Percentiles rank a stretch among this genome's conserved stretches.
Conservation (phyloP, 2,797 vertebrate species). For the Pitangus sulphuratus region DNA sequence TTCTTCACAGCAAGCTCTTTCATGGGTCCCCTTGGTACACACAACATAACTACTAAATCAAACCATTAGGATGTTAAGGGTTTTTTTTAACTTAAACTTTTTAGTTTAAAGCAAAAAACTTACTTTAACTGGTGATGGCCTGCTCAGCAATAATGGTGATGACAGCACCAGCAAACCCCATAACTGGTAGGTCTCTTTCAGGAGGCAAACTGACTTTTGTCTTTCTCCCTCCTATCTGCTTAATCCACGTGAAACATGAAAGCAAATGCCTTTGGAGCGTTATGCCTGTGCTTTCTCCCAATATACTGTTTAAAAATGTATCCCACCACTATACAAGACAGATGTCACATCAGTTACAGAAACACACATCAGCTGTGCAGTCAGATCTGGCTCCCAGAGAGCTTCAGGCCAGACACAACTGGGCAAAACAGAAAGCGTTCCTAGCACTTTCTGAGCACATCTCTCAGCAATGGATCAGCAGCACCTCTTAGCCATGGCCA, state of each 20-base stretch:
- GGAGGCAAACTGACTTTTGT: not conserved
- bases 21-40: not conserved
- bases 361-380: not conserved
- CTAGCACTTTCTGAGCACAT: not conserved
- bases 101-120: not conserved
- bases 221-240: not conserved
- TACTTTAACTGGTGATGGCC: not conserved
- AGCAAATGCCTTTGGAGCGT: not conserved
- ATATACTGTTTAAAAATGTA: not conserved
- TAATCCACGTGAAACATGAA: not conserved
- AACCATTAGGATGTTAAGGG: not conserved
- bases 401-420: not conserved
- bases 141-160: not conserved
- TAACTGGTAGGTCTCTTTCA: not conserved
- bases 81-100: not conserved
- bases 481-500: not conserved
- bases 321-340: not conserved
- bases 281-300: not conserved
- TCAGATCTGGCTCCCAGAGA: not conserved
- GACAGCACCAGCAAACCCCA: not conserved
- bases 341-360: constrained; percentile 38
- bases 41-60: not conserved
- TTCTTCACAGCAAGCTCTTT: not conserved
- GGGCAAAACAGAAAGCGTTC: not conserved
- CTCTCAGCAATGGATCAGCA: not conserved